Conservation (phyloP, 2,888 invertebrate genomes). For the Saturnia pavonia region DNA sequence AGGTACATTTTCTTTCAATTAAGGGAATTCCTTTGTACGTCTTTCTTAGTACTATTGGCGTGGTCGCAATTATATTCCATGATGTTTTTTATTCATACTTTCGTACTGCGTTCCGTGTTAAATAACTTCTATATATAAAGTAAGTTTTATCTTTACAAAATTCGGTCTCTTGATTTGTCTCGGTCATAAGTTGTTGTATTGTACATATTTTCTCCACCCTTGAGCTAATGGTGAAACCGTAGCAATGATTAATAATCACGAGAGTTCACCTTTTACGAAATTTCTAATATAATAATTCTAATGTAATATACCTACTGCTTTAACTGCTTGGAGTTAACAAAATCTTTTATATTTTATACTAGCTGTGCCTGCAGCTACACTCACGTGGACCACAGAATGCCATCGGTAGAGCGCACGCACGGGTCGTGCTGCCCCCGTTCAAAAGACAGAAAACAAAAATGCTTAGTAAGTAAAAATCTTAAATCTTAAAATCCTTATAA, state of each 20-base stretch:
- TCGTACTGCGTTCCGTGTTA: not conserved
- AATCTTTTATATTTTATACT: too few relatives aligned
- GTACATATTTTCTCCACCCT: too few relatives aligned
- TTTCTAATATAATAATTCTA: not conserved
- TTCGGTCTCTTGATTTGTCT: not conserved
- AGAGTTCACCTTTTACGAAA: not conserved
- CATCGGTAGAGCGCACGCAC: too few relatives aligned
- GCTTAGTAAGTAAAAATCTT: too few relatives aligned
- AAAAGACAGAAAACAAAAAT: too few relatives aligned
- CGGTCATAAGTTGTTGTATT: not conserved
- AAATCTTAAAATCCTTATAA: too few relatives aligned
- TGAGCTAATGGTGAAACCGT: not conserved
- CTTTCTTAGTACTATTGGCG: slow-evolving; percentile 16
- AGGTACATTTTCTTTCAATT: slow-evolving; percentile 31
- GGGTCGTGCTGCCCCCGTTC: too few relatives aligned
- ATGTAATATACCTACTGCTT: not conserved
- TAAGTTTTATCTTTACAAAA: not conserved
- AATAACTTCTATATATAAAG: not conserved
- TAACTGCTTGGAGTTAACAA: too few relatives aligned
- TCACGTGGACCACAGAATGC: too few relatives aligned
- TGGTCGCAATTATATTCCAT: not conserved
- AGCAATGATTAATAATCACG: not conserved
- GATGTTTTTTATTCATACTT: not conserved
- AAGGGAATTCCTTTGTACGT: slow-evolving; percentile 25
- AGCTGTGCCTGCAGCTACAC: too few relatives aligned